Percentiles rank a stretch among this genome's conserved stretches.
phyloP scores from a whole-genome alignment of 2,113 vertebrate genomes.

The Dasypus novemcinctus region DNA sequence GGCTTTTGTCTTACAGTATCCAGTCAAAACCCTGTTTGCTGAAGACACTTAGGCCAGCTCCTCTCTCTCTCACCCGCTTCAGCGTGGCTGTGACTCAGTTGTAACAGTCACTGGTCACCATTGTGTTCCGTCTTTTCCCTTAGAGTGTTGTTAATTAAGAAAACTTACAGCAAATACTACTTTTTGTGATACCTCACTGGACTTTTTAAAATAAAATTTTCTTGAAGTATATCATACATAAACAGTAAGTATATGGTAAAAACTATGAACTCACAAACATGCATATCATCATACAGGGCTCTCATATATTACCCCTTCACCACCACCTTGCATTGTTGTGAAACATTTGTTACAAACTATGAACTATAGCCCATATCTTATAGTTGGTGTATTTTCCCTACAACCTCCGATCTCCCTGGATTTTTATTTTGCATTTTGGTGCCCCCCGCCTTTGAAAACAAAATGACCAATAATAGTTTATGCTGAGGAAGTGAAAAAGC shows the following conservation, averaged over 20 bases:
- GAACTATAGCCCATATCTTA: too few species aligned
- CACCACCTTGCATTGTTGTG: too few species aligned
- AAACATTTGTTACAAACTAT: too few species aligned
- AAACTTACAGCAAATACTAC: background rate
- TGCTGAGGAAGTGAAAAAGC: background rate
- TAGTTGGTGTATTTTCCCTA: too few species aligned
- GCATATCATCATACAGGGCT: too few species aligned
- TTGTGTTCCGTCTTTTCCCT: background rate
- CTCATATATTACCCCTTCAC: too few species aligned
- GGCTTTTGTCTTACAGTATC: background rate
- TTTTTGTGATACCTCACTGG: background rate
- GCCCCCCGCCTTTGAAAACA: background rate
- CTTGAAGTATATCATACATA: too few species aligned
- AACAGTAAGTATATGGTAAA: too few species aligned
- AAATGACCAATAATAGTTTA: background rate
- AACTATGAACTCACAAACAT: too few species aligned
- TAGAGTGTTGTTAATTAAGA: background rate
- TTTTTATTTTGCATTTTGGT: background rate
- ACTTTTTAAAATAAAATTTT: background rate
- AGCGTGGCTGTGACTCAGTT: background rate
- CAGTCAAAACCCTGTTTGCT: too few species aligned
- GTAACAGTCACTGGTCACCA: background rate
- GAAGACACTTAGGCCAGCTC: background rate
- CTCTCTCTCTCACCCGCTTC: rapidly evolving
- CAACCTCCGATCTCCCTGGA: background rate